phyloP scores from a whole-genome alignment of 2,113 vertebrate species.

The Cacatua alba region DNA sequence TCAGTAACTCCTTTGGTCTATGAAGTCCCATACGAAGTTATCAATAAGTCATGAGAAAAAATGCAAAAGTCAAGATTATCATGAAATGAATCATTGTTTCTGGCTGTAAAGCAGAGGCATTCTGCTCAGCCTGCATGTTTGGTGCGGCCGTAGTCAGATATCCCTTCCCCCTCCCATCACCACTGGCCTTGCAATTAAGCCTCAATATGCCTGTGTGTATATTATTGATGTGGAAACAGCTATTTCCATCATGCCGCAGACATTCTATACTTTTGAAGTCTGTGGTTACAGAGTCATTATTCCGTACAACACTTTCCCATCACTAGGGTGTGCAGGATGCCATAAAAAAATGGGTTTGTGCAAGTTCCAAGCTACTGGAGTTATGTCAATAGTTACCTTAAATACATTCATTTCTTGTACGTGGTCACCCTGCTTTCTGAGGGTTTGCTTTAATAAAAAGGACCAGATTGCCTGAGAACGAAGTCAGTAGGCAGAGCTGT shows the following conservation, averaged over 20 bases:
- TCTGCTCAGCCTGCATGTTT: background rate
- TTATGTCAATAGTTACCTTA: constrained; percentile 16
- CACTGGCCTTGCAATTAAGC: constrained; percentile 24
- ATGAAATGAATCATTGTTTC: constrained; percentile 59
- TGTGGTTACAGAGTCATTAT: constrained; percentile 48
- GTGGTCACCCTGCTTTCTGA: background rate
- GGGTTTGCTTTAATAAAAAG: background rate
- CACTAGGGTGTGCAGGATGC: constrained; percentile 50
- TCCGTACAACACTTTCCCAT: constrained; percentile 50
- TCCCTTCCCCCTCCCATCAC: background rate
- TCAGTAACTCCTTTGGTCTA: constrained; percentile 47
- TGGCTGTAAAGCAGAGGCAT: constrained; percentile 21
- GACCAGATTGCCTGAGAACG: background rate
- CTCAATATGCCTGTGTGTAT: constrained; percentile 1
- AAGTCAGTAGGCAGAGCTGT: background rate
- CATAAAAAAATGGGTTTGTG: constrained; percentile 33
- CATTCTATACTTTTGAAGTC: constrained; percentile 65
- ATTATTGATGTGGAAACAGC: constrained; percentile 44
- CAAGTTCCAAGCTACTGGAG: constrained; percentile 16
- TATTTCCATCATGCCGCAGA: constrained; percentile 31
- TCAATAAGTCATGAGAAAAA: constrained; percentile 66
- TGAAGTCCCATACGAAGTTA: constrained; percentile 34
- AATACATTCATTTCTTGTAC: background rate
- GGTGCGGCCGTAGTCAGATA: background rate
- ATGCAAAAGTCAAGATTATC: constrained; percentile 49